Base-by-base conservation (phyloP, 1,140 invertebrate genomes). In the Neomicropteryx cornuta region DNA sequence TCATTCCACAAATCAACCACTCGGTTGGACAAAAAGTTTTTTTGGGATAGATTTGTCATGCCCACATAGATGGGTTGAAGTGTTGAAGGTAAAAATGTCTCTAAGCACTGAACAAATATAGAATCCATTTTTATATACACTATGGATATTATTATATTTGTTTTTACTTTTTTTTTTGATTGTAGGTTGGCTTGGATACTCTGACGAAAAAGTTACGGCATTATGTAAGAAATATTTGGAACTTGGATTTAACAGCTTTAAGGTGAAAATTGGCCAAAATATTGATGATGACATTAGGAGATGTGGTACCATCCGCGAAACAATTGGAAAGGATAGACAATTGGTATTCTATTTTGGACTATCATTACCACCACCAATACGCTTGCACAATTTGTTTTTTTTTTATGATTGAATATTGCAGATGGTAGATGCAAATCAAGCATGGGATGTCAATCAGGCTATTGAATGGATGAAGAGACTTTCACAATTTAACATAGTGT, bases 371-470 rank as follows among this genome's bases (percentile, higher is more conserved):
- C 10, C 41, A 24, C 13, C 41, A 33, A 19, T 36, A 10, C 11
- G 24, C n/a, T n/a, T n/a, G n/a, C n/a, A 17, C 38, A 36, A 35
- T 46, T 24, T 17, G 29, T 18, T 13, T 10, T 11, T 31, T 44
- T 34, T 27, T n/a, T 27, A 27, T 27, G n/a, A 8, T 6, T 8
- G n/a, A n/a, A n/a, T n/a, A 10, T 51, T 49, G 20, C 47, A 85
- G 68, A 89, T 93, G 85, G 72, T 92, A 2, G 91, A 95, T 60
- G 88, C 89, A 0, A 95, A 95, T 62, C 91, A 95, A 73, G 71
- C 78, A 4, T 95, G 90, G 90, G 85, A 87, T 43, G 83, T 93
- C 2, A 52, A 76, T 16, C 73, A 89, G 58, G 81, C 90, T 1
- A 84, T 93, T 33, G 72, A 77, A 4, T 92, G 87, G 87, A 87